Conservation (phyloP, 2,888 invertebrate species). For the Coelopa pilipes region DNA sequence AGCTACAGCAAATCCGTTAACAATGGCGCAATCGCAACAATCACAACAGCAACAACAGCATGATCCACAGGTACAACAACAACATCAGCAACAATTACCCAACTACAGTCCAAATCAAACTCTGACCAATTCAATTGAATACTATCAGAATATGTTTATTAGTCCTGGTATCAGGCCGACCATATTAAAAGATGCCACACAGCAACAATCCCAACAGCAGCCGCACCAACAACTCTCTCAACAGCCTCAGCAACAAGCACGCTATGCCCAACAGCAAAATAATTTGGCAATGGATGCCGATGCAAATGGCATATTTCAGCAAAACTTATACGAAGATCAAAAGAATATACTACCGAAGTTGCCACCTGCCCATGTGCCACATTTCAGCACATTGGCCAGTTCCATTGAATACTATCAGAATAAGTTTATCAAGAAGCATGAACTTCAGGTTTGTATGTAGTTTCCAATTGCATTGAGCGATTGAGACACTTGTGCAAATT, state of each 20-base stretch:
- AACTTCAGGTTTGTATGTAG: slow-evolving; percentile 61
- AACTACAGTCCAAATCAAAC: slow-evolving; percentile 44
- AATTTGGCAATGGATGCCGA: slow-evolving; percentile 50
- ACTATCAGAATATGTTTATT: slow-evolving; percentile 66
- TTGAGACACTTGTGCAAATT: too few species aligned
- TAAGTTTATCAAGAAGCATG: slow-evolving; percentile 65
- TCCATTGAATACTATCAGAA: slow-evolving; percentile 66
- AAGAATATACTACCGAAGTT: slow-evolving; percentile 48
- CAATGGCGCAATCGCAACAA: slow-evolving; percentile 45
- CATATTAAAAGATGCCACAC: slow-evolving; percentile 53
- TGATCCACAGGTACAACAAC: slow-evolving; percentile 48
- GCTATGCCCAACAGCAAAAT: slow-evolving; percentile 42
- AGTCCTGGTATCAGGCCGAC: slow-evolving; percentile 59
- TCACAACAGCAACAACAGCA: slow-evolving; percentile 47
- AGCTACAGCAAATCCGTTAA: slow-evolving; percentile 36
- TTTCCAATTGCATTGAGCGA: too few species aligned
- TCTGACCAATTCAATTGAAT: slow-evolving; percentile 60
- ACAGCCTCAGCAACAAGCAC: slow-evolving; percentile 50
- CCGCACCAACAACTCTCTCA: slow-evolving; percentile 49
- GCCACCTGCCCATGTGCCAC: slow-evolving; percentile 59
- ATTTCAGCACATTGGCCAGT: slow-evolving; percentile 62
- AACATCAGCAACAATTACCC: slow-evolving; percentile 45
- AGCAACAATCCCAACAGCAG: slow-evolving; percentile 44
- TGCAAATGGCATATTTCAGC: slow-evolving; percentile 61
- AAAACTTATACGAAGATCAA: slow-evolving; percentile 60